Evolutionary conservation across 2,113 vertebrate genomes (phyloP), one percentile per base, ranked within the genome.

Genomic region (Rhineura floridana): DNA sequence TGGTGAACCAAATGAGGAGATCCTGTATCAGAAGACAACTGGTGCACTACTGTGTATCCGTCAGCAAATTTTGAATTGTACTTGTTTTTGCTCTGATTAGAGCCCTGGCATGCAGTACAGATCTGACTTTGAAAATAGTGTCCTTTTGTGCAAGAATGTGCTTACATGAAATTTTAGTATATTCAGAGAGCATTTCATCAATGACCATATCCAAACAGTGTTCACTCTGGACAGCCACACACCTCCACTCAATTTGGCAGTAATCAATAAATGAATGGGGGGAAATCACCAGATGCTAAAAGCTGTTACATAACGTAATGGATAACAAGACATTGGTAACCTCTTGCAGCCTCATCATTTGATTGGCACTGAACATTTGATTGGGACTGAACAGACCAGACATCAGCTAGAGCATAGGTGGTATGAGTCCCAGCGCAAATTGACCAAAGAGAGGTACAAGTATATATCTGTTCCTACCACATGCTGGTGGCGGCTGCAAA

Each of bases 61-160:
- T 89, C 81, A 87, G 46, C 23, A 90, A 36, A 91, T 85, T n/a
- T 39, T 81, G 42, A 25, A 79, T 0, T 28, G 12, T 78, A 28
- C 69, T 87, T 91, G 80, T 82, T 65, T 73, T 73, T 73, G 28
- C 36, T 39, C 19, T 84, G 55, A 89, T 92, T 89, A 28, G 82
- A 1, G 33, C 33, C 62, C 79, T 62, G 21, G 17, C 23, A 62
- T 25, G 28, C 6, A 78, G 15, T 67, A 69, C 25, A 3, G 4
- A 46, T 80, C 67, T 92, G 65, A 2, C 25, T 81, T 10, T 52
- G 11, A 46, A 83, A 50, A 76, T 33, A 42, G 46, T 86, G 84
- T 21, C 63, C 73, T 82, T 91, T 82, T 75, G 65, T 28, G 25
- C n/a, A 52, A 46, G 8, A 48, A 77, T 33, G 28, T 1, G 0